Conservation (phyloP, 2,113 vertebrate species). For the Saccopteryx bilineata region DNA sequence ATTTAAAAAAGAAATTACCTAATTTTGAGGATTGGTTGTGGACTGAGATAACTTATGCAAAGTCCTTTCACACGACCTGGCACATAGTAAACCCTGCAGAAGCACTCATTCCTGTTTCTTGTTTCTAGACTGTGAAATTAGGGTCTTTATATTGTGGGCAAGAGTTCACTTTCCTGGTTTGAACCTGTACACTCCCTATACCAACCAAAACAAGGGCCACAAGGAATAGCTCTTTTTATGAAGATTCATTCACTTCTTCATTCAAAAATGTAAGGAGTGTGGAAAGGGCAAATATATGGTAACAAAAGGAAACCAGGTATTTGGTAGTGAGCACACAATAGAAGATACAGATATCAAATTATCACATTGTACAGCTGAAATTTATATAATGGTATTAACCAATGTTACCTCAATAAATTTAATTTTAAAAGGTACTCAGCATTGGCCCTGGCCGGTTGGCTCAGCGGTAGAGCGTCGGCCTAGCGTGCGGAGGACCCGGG, state of each 20-base stretch:
- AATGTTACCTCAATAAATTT: not conserved
- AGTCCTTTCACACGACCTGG: not conserved
- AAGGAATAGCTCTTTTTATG: slow-evolving; percentile 39
- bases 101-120: slow-evolving; percentile 30
- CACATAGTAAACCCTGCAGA: slow-evolving; percentile 45
- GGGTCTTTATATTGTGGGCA: not conserved
- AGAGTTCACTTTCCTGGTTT: slow-evolving; percentile 39
- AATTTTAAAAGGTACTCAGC: slow-evolving; percentile 21
- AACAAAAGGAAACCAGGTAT: not conserved
- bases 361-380: not conserved
- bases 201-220: slow-evolving; percentile 49
- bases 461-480: no score
- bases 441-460: not conserved
- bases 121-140: not conserved
- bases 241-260: slow-evolving; percentile 49
- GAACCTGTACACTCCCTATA: slow-evolving; percentile 31
- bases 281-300: not conserved
- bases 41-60: slow-evolving; percentile 54
- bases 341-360: not conserved
- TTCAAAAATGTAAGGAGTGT: slow-evolving; percentile 36
- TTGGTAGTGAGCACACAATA: not conserved
- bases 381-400: not conserved
- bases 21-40: slow-evolving; percentile 1
- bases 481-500: no score
- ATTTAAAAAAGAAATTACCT: slow-evolving; percentile 56